phyloP scores from a whole-genome alignment of 2,888 invertebrate species.

The Antheraea yamamai region DNA sequence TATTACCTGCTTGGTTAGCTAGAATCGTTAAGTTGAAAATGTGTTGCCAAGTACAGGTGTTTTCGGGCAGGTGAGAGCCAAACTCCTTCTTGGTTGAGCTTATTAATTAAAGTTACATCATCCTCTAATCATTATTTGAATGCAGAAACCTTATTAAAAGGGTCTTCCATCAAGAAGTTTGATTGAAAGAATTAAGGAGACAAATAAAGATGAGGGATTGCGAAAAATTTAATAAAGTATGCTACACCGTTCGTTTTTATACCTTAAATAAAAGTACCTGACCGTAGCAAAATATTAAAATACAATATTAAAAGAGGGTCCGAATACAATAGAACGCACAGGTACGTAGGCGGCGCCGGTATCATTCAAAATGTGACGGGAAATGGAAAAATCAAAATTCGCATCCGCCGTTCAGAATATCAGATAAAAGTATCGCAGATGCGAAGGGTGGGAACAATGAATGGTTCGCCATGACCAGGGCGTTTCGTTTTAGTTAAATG shows the following conservation, averaged over 20 bases:
- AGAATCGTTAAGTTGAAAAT: too few relatives aligned
- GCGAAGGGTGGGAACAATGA: slow-evolving; percentile 17
- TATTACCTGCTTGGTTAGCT: too few relatives aligned
- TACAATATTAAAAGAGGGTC: slow-evolving; percentile 63
- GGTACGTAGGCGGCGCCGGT: slow-evolving; percentile 42
- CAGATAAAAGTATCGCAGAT: slow-evolving; percentile 48
- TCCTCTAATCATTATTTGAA: too few relatives aligned
- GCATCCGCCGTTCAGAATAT: slow-evolving; percentile 56
- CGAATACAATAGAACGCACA: slow-evolving; percentile 52
- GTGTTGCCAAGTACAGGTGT: too few relatives aligned
- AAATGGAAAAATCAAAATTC: slow-evolving; percentile 75
- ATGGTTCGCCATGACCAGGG: background rate
- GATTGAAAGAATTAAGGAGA: background rate
- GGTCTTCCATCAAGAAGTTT: background rate
- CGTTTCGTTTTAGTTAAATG: slow-evolving; percentile 5
- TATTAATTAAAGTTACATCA: too few relatives aligned
- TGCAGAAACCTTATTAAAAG: too few relatives aligned
- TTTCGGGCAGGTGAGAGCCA: too few relatives aligned
- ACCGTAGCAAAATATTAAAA: slow-evolving; percentile 41
- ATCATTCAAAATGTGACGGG: slow-evolving; percentile 64
- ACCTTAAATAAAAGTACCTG: slow-evolving; percentile 1
- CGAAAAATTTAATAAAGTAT: background rate
- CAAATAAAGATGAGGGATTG: background rate
- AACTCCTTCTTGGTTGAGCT: too few relatives aligned
- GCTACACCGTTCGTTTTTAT: background rate